Conservation (phyloP, 2,888 invertebrate genomes). For the Melanchra persicariae region DNA sequence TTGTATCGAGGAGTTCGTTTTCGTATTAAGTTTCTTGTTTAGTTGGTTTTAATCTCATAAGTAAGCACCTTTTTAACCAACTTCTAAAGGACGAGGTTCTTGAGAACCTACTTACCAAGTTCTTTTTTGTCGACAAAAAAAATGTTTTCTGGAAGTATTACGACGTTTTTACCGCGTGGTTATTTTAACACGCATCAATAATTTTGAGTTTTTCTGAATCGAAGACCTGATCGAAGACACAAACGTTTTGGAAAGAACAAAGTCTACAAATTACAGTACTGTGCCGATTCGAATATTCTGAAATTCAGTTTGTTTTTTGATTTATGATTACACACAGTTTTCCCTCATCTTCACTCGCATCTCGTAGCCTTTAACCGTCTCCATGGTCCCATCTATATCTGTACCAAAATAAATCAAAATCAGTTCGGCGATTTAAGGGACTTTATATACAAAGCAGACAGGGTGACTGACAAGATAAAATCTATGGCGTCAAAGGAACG, state of each 20-base stretch:
- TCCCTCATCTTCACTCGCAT: too few species aligned
- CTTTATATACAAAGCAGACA: too few species aligned
- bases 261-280: background rate
- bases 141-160: background rate
- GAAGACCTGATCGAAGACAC: conserved; percentile 11
- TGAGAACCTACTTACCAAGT: background rate
- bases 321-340: too few species aligned
- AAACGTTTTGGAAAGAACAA: conserved; percentile 31
- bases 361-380: too few species aligned
- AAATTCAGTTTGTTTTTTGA: too few species aligned
- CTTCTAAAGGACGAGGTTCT: too few species aligned
- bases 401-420: too few species aligned
- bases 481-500: too few species aligned
- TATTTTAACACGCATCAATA: conserved; percentile 39
- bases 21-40: conserved; percentile 44
- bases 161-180: background rate
- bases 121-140: background rate
- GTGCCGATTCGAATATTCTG: too few species aligned
- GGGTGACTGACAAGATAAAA: too few species aligned
- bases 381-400: too few species aligned
- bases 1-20: conserved; percentile 69
- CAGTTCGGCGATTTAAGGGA: too few species aligned
- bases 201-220: conserved; percentile 46
- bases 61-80: background rate
- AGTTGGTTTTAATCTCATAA: conserved; percentile 28